Conservation (phyloP, 2,113 vertebrate species). For the Pampusana beccarii region DNA sequence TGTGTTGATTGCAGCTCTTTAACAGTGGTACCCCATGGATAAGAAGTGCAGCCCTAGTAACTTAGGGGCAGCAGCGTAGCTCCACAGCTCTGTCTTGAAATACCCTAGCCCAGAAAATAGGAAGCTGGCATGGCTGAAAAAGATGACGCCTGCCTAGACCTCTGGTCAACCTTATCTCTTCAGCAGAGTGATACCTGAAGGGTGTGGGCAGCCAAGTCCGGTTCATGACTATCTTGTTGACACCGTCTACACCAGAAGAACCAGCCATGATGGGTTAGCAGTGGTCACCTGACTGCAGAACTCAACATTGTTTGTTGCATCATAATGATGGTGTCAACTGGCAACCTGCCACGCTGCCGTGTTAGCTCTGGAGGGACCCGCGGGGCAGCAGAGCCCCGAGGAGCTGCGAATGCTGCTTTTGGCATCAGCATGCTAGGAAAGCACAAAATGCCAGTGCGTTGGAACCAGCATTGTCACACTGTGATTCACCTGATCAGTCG, state of each 20-base stretch:
- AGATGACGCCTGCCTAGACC: not conserved
- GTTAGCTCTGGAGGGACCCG: not conserved
- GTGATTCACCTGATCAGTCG: not conserved
- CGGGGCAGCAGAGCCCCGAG: not conserved
- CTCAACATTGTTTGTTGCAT: rapidly evolving
- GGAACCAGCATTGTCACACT: not conserved
- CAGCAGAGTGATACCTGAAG: not conserved
- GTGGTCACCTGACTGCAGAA: not conserved
- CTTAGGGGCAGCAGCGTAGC: not conserved
- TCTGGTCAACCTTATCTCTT: not conserved
- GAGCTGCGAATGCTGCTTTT: not conserved
- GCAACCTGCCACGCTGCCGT: not conserved
- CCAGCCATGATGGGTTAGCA: not conserved
- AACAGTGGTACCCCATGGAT: not conserved
- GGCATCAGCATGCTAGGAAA: not conserved
- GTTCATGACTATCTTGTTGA: not conserved
- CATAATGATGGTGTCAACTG: not conserved
- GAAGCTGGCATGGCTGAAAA: not conserved
- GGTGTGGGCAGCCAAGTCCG: not conserved
- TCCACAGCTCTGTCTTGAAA: not conserved
- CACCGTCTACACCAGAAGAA: not conserved
- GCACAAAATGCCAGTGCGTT: not conserved
- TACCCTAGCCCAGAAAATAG: not conserved
- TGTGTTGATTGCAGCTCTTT: not conserved
- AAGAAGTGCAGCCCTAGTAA: not conserved